Evolutionary conservation across 2,888 invertebrate genomes (phyloP).

Genomic region (Amiota minor): DNA sequence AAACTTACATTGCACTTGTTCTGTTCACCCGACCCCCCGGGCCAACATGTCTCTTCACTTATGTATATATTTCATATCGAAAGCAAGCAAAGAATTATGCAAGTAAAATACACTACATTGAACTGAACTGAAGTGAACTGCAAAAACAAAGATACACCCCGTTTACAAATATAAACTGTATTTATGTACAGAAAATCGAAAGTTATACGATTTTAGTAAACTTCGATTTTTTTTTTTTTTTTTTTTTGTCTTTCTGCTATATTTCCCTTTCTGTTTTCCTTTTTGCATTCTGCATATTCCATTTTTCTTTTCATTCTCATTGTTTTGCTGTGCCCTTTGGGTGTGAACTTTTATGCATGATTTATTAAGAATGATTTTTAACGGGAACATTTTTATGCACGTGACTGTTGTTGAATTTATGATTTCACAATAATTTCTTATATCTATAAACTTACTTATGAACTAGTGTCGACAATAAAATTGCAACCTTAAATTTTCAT

Average conservation of each 20-base stretch:
- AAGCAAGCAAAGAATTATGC: neutral
- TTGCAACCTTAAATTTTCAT: no score
- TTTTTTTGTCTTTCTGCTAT: neutral
- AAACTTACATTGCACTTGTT: no score
- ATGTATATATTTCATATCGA: no score
- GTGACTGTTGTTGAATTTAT: no score
- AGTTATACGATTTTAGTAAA: slow-evolving; percentile 16
- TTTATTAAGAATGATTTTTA: slow-evolving; percentile 14
- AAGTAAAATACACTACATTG: neutral
- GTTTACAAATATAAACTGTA: no score
- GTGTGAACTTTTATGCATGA: slow-evolving; percentile 7
- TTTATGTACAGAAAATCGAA: slow-evolving; percentile 26
- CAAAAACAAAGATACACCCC: neutral
- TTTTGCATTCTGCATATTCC: neutral
- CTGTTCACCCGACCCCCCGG: no score
- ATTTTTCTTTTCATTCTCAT: neutral
- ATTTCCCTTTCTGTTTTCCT: neutral
- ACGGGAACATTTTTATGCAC: neutral
- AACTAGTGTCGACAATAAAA: no score
- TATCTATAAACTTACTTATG: no score
- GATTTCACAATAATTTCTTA: no score
- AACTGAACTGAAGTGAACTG: neutral
- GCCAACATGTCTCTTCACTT: no score
- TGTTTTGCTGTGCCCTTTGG: neutral
- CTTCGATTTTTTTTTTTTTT: slow-evolving; percentile 12